These are phyloP conservation scores for Alcis repandata DNA, from an alignment of 2,888 invertebrate genomes.

Conservation along the genomic window DNA sequence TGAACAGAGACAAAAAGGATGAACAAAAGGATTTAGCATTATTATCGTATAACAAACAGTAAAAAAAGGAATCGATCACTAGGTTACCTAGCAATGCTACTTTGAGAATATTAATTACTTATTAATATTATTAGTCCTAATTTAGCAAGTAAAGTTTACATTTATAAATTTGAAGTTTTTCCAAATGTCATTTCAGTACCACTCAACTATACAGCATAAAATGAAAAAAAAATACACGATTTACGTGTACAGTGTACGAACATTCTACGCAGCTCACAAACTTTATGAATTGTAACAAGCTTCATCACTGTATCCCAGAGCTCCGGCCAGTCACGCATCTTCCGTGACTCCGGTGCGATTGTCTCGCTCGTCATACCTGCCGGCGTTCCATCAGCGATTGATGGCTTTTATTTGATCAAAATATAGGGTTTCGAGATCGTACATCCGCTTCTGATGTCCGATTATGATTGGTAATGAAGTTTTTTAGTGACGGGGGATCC, in stretches of 20 bases:
- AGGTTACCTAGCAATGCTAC: too few species aligned
- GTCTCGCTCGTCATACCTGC: constrained; percentile 40
- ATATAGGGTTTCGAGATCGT: constrained; percentile 20
- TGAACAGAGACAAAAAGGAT: too few species aligned
- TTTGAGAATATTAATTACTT: too few species aligned
- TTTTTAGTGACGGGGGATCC: neutral
- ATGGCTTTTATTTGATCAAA: constrained; percentile 9
- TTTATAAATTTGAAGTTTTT: too few species aligned
- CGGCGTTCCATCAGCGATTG: constrained; percentile 47
- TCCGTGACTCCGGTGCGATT: constrained; percentile 46
- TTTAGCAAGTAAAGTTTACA: neutral
- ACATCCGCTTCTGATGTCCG: constrained; percentile 23
- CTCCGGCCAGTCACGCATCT: constrained; percentile 24
- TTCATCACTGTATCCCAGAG: constrained; percentile 9
- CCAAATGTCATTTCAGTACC: neutral
- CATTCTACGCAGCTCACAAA: too few species aligned
- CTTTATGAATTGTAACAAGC: neutral
- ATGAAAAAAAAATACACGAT: too few species aligned
- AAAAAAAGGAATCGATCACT: too few species aligned
- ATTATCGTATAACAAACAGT: too few species aligned
- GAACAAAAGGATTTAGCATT: too few species aligned
- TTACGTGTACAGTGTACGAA: too few species aligned
- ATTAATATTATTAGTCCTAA: too few species aligned
- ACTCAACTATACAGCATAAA: too few species aligned
- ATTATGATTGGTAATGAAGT: constrained; percentile 15